A percentile compares a stretch with the other conserved stretches of the same genome.
Evolutionary conservation across 2,797 vertebrate species (phyloP).

Genomic region (Bucorvus abyssinicus): DNA sequence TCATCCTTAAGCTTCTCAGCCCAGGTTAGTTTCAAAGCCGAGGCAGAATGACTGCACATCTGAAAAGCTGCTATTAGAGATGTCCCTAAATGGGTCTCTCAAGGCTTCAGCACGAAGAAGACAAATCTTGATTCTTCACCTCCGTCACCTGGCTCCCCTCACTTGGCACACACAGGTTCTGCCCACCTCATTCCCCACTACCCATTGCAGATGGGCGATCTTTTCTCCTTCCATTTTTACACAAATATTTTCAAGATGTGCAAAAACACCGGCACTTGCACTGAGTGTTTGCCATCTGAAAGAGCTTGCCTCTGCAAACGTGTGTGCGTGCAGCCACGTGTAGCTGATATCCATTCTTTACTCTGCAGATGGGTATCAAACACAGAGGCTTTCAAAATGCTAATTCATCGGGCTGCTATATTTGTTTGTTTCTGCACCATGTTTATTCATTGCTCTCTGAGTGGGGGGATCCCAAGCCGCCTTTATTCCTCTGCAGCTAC

Average conservation of each 20-base stretch:
- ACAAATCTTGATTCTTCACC: neutral
- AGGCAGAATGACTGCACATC: neutral
- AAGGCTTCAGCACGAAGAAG: neutral
- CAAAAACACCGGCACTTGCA: neutral
- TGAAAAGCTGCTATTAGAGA: neutral
- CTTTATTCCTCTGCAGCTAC: neutral
- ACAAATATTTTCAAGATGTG: conserved; percentile 10
- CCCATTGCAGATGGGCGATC: neutral
- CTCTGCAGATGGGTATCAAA: conserved; percentile 19
- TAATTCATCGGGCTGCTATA: neutral
- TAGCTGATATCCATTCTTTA: neutral
- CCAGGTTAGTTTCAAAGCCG: neutral
- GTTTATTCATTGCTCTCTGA: neutral
- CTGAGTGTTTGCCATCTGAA: conserved; percentile 32
- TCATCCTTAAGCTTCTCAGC: neutral
- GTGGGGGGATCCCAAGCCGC: neutral
- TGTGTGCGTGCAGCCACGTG: neutral
- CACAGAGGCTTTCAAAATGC: conserved; percentile 36
- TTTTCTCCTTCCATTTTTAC: neutral
- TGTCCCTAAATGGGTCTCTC: neutral
- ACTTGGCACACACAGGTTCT: neutral
- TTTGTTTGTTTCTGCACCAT: conserved; percentile 6
- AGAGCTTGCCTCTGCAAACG: conserved; percentile 13
- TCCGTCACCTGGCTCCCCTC: neutral
- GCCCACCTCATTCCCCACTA: neutral